Evolutionary conservation across 2,888 invertebrate genomes (phyloP).

Genomic region (Rotaria magnacalcarata): DNA sequence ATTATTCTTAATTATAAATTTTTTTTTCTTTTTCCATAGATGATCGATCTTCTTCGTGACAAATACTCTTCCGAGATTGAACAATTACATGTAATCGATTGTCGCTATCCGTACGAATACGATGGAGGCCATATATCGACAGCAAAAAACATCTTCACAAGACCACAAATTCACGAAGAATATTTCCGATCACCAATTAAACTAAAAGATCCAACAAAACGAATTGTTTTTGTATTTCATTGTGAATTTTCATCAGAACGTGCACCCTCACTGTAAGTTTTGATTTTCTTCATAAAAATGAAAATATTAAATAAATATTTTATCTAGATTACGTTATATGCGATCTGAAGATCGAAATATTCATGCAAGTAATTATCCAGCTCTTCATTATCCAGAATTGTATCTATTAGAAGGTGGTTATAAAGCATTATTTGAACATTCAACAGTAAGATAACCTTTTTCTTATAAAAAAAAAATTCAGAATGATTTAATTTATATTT

Average conservation of each 20-base stretch:
- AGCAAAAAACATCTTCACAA: conserved; percentile 34
- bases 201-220: conserved; percentile 50
- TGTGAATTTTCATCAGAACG: conserved; percentile 95
- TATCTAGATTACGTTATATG: conserved; percentile 37
- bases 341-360: conserved; percentile 40
- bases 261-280: conserved; percentile 75
- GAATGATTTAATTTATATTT: background rate
- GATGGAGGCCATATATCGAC: conserved; percentile 42
- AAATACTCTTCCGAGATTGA: conserved; percentile 36
- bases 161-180: conserved; percentile 27
- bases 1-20: no score
- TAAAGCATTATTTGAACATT: conserved; percentile 39
- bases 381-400: conserved; percentile 43
- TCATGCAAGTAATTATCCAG: conserved; percentile 38
- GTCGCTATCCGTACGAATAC: conserved; percentile 45
- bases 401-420: conserved; percentile 45
- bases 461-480: background rate
- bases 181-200: conserved; percentile 12
- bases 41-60: conserved; percentile 31
- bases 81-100: conserved; percentile 37
- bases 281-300: background rate
- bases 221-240: conserved; percentile 82
- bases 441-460: background rate
- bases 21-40: background rate
- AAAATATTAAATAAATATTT: background rate